phyloP scores from a whole-genome alignment of 2,113 vertebrate species.

The Mustela lutreola region DNA sequence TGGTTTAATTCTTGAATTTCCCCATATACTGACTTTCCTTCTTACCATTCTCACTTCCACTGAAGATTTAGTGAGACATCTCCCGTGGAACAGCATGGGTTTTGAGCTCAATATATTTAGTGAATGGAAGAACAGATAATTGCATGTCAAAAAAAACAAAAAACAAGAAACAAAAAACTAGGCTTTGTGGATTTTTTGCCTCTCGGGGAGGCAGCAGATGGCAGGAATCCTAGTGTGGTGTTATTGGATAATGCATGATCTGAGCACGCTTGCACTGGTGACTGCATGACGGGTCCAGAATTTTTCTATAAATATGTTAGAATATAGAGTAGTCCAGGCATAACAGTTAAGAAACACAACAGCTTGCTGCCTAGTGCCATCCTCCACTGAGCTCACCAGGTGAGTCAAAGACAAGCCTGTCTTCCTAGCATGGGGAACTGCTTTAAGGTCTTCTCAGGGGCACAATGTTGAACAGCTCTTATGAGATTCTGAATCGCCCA shows the following conservation, averaged over 20 bases:
- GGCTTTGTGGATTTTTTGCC: neutral
- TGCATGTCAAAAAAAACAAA: neutral
- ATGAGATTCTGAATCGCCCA: neutral
- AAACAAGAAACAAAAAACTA: neutral
- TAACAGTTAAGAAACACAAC: neutral
- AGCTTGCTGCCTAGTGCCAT: neutral
- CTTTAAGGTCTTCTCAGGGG: neutral
- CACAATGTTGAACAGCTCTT: neutral
- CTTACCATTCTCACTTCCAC: neutral
- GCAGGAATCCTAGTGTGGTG: neutral
- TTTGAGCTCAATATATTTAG: neutral
- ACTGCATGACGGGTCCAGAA: neutral
- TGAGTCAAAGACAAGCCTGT: neutral
- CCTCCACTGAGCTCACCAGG: neutral
- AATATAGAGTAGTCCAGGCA: neutral
- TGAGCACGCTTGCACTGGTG: neutral
- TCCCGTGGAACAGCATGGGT: neutral
- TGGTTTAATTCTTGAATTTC: neutral
- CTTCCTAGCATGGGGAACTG: neutral
- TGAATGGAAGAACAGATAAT: neutral
- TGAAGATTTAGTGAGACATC: neutral
- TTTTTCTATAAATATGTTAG: neutral
- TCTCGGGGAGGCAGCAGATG: neutral
- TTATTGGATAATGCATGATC: neutral
- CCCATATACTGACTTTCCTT: neutral